These are phyloP conservation scores for Polydrusus cervinus DNA, from an alignment of 2,888 invertebrate genomes.

Conservation along the genomic window DNA sequence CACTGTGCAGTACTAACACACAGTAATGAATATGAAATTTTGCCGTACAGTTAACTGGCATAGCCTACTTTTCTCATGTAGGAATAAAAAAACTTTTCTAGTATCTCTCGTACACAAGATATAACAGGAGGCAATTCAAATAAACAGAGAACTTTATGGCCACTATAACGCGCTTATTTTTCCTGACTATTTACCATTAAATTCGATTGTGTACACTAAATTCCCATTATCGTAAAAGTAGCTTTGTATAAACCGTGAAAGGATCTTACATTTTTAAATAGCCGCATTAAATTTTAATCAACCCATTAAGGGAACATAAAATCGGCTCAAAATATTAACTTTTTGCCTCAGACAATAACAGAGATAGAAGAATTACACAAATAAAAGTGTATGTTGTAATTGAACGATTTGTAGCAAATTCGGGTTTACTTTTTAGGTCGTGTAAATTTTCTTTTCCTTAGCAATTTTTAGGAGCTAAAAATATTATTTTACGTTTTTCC, in stretches of 20 bases:
- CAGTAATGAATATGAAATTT: too few relatives aligned
- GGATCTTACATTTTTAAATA: conserved; percentile 43
- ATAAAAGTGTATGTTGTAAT: conserved; percentile 14
- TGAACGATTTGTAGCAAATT: neutral
- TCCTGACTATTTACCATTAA: conserved; percentile 56
- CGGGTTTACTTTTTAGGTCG: neutral
- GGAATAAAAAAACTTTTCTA: too few relatives aligned
- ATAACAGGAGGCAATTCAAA: conserved; percentile 56
- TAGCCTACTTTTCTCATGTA: too few relatives aligned
- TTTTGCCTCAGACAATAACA: conserved; percentile 34
- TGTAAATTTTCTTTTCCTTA: too few relatives aligned
- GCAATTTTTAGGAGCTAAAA: too few relatives aligned
- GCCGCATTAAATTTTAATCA: conserved; percentile 49
- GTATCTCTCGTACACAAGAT: conserved; percentile 57
- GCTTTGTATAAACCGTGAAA: conserved; percentile 53
- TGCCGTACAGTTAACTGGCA: too few relatives aligned
- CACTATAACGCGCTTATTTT: conserved; percentile 59
- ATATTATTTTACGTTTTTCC: conserved; percentile 11
- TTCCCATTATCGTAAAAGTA: conserved; percentile 58
- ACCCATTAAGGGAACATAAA: conserved; percentile 34
- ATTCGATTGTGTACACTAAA: conserved; percentile 59
- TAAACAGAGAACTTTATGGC: conserved; percentile 61
- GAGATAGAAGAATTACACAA: neutral
- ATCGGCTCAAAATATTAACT: conserved; percentile 38
- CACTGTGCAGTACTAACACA: too few relatives aligned